Conservation (phyloP, 2,888 invertebrate genomes). For the Halictus ligatus region DNA sequence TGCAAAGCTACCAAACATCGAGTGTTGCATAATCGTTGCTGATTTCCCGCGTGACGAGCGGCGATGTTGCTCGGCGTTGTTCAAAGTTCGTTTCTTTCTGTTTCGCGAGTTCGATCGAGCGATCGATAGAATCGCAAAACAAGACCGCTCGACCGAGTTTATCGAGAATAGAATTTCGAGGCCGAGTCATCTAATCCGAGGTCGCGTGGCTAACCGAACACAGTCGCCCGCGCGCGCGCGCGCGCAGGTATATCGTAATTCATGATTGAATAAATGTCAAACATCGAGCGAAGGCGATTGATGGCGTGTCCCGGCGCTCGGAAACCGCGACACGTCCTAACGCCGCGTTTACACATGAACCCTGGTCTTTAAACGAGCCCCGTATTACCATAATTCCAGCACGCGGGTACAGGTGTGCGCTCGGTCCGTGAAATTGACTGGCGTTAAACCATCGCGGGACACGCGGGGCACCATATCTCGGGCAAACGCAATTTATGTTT, state of each 20-base stretch:
- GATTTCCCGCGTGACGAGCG: neutral
- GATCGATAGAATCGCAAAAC: neutral
- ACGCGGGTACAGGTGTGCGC: constrained; percentile 32
- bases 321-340: constrained; percentile 24
- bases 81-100: neutral
- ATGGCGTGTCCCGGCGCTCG: constrained; percentile 23
- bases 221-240: neutral
- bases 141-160: constrained; percentile 21
- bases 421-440: constrained; percentile 29
- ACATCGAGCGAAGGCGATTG: constrained; percentile 54
- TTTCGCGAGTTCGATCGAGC: constrained; percentile 6
- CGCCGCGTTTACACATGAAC: constrained; percentile 41
- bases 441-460: constrained; percentile 12
- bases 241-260: constrained; percentile 48
- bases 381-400: constrained; percentile 46
- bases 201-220: constrained; percentile 47
- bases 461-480: constrained; percentile 3
- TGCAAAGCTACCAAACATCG: neutral
- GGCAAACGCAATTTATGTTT: constrained; percentile 29
- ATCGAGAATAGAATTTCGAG: constrained; percentile 58
- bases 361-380: constrained; percentile 13
- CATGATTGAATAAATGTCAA: constrained; percentile 56
- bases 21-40: neutral
- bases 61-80: neutral
- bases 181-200: constrained; percentile 53